A percentile compares a stretch with the other conserved stretches of the same genome.
Evolutionary conservation across 2,888 invertebrate genomes (phyloP).

Genomic region (Anthophora plumipes): DNA sequence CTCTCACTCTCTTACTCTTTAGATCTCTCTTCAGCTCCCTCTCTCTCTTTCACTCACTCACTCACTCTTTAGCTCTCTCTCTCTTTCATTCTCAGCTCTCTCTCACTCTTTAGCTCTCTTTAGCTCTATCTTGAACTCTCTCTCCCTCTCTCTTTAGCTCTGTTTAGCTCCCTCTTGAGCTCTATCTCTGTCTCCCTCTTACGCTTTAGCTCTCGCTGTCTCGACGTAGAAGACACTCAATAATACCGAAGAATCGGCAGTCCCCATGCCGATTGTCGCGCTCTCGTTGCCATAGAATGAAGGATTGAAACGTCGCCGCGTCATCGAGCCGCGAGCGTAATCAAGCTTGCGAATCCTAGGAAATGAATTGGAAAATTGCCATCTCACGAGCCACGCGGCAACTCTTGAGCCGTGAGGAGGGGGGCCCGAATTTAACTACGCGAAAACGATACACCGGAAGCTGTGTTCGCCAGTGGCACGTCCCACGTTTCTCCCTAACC

Average conservation of each 20-base stretch:
- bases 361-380: conserved; percentile 63
- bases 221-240: background rate
- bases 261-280: conserved; percentile 8
- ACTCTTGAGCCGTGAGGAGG: background rate
- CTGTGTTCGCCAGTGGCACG: background rate
- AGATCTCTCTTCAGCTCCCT: too few species aligned
- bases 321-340: conserved; percentile 35
- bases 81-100: too few species aligned
- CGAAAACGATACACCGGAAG: conserved; percentile 53
- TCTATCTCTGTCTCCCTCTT: too few species aligned
- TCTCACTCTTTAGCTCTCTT: background rate
- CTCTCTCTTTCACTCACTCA: too few species aligned
- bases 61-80: too few species aligned
- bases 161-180: too few species aligned
- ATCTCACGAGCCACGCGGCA: conserved; percentile 33
- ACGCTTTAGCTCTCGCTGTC: background rate
- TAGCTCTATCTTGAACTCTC: too few species aligned
- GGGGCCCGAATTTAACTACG: conserved; percentile 44
- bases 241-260: conserved; percentile 9
- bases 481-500: conserved; percentile 8
- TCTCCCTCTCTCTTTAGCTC: background rate
- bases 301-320: conserved; percentile 54
- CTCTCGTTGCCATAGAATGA: conserved; percentile 12
- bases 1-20: background rate
- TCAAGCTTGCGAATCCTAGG: conserved; percentile 42